Evolutionary conservation across 2,113 vertebrate genomes (phyloP).

Genomic region (Pipra filicauda): DNA sequence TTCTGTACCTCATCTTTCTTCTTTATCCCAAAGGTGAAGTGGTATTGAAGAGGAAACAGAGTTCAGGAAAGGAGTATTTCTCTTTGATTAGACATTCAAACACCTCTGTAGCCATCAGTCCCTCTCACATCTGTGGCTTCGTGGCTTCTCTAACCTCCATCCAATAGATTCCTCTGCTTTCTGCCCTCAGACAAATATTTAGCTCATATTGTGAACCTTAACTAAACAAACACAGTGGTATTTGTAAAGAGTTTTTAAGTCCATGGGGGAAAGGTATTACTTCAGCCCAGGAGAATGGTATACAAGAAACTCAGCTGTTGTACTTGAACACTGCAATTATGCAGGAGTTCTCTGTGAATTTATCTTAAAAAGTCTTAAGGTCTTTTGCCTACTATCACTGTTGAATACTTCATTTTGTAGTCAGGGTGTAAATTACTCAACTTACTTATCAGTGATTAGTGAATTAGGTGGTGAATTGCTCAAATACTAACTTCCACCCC

Average conservation of each 20-base stretch:
- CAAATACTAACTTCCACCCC: neutral
- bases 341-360: neutral
- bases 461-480: neutral
- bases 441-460: neutral
- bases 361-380: neutral
- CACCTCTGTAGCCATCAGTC: neutral
- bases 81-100: neutral
- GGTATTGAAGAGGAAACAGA: neutral
- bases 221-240: neutral
- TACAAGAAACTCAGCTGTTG: neutral
- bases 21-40: neutral
- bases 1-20: neutral
- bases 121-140: neutral
- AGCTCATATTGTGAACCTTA: neutral
- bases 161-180: neutral
- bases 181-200: neutral
- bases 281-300: neutral
- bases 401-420: neutral
- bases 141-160: neutral
- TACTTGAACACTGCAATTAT: neutral
- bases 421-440: neutral
- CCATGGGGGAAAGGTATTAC: neutral
- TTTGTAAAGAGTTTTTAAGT: neutral
- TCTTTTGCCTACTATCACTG: neutral
- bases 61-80: neutral